Conservation (phyloP, 2,888 invertebrate genomes). For the Ornithoptera alexandrae region DNA sequence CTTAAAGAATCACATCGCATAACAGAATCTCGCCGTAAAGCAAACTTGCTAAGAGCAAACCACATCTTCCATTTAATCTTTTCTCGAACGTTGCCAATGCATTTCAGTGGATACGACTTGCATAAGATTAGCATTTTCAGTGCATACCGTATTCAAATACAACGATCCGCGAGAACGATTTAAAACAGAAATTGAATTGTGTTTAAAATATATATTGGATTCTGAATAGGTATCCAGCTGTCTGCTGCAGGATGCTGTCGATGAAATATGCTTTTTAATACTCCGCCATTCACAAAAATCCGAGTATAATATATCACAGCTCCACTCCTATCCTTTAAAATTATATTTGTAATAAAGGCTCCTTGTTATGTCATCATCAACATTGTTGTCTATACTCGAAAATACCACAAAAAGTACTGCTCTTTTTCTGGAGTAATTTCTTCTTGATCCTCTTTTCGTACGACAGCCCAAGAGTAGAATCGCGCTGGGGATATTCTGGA, state of each 20-base stretch:
- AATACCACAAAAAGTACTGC: too few species aligned
- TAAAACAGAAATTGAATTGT: conserved; percentile 23
- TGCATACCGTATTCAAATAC: conserved; percentile 18
- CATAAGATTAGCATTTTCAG: conserved; percentile 23
- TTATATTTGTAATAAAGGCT: too few species aligned
- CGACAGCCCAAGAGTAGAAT: too few species aligned
- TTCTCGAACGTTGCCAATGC: conserved; percentile 7
- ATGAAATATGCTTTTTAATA: too few species aligned
- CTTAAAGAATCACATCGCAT: background rate
- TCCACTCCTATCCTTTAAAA: too few species aligned
- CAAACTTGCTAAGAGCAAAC: background rate
- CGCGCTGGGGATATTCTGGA: too few species aligned
- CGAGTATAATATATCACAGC: too few species aligned
- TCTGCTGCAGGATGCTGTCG: background rate
- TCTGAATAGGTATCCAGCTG: conserved; percentile 6
- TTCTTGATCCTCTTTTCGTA: too few species aligned
- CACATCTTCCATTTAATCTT: conserved; percentile 13
- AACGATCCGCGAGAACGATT: conserved; percentile 9
- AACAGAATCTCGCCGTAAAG: background rate
- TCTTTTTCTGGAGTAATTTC: too few species aligned
- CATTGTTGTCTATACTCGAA: too few species aligned
- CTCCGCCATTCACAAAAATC: too few species aligned
- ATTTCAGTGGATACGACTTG: conserved; percentile 12
- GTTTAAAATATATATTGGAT: conserved; percentile 5
- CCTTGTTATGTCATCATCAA: too few species aligned